These are phyloP conservation scores for Echinometra lucunter DNA, from an alignment of 53 echinoderm and acorn worm genomes.

Conservation along the genomic window DNA sequence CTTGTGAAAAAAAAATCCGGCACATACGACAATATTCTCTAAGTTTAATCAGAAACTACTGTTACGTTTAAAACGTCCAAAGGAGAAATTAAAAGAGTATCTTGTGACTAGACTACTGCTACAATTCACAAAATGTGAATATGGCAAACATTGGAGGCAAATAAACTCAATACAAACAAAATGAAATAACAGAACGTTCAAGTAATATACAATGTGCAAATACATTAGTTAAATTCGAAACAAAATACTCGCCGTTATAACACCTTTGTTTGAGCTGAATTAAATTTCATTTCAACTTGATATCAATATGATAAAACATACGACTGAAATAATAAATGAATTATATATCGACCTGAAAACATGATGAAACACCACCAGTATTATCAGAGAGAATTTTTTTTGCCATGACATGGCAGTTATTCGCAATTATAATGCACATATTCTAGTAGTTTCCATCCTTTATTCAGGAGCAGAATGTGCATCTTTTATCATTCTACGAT, in stretches of 20 bases:
- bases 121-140: background rate
- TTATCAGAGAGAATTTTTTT: background rate
- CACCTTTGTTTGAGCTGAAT: background rate
- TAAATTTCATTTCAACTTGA: background rate
- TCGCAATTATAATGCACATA: too few species aligned
- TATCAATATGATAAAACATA: background rate
- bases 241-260: background rate
- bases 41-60: background rate
- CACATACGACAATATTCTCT: too few species aligned
- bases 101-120: background rate
- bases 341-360: background rate
- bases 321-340: background rate
- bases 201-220: background rate
- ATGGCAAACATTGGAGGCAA: background rate
- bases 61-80: background rate
- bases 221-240: constrained; percentile 15
- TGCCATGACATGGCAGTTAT: background rate
- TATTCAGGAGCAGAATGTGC: too few species aligned
- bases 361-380: background rate
- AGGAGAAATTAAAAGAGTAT: background rate
- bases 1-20: background rate
- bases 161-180: background rate
- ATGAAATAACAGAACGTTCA: background rate
- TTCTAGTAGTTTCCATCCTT: background rate
- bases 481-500: too few species aligned